phyloP scores from a whole-genome alignment of 1,140 invertebrate species.

The Vanessa atalanta region DNA sequence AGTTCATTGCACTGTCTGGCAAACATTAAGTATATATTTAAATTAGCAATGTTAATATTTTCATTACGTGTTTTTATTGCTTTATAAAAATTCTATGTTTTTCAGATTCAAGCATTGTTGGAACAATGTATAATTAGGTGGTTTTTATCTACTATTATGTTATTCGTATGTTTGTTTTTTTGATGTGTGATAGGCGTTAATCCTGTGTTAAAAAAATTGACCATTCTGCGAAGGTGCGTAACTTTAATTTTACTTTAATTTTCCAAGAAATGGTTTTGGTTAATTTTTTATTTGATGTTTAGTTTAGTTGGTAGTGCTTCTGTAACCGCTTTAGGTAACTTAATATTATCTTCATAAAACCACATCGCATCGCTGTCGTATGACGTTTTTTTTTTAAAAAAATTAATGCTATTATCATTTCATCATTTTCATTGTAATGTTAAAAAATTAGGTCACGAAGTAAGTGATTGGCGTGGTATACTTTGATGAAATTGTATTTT shows the following conservation, averaged over 20 bases:
- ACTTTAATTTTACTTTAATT: no score
- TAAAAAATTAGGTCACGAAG: neutral
- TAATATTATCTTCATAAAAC: neutral
- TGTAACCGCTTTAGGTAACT: neutral
- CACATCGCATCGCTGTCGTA: neutral
- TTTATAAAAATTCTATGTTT: neutral
- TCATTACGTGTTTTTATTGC: neutral
- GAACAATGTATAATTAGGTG: no score
- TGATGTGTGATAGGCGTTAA: no score
- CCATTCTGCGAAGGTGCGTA: no score
- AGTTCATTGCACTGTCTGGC: slow-evolving; percentile 1
- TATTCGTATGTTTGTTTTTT: no score
- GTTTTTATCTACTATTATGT: no score
- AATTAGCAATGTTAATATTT: neutral
- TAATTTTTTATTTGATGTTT: neutral
- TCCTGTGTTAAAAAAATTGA: no score
- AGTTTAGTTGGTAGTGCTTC: neutral
- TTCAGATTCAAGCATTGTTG: no score
- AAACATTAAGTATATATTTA: neutral
- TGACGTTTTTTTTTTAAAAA: no score
- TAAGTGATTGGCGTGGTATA: neutral
- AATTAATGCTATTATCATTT: no score
- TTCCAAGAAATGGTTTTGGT: no score
- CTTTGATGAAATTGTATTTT: neutral
- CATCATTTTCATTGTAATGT: neutral